These are phyloP conservation scores for Columba guinea DNA, from an alignment of 2,797 vertebrate genomes.

Conservation along the genomic window DNA sequence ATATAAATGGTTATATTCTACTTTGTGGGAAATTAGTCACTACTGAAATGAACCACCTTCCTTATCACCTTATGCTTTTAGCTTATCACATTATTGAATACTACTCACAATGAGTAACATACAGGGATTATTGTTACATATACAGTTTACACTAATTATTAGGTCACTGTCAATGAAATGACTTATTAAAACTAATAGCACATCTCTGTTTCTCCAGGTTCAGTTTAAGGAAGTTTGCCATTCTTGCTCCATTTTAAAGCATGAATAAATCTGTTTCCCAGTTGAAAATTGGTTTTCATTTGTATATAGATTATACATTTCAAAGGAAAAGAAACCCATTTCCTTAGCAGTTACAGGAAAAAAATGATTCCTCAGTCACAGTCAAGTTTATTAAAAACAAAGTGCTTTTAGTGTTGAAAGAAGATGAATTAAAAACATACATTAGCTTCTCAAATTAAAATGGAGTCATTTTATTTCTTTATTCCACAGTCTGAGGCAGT, in stretches of 20 bases:
- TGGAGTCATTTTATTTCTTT: not conserved
- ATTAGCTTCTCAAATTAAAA: conserved; percentile 15
- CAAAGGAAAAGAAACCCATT: not conserved
- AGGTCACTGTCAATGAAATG: not conserved
- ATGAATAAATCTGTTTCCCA: conserved; percentile 16
- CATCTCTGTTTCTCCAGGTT: not conserved
- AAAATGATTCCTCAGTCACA: not conserved
- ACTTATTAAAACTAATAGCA: conserved; percentile 6
- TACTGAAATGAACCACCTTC: conserved; percentile 9
- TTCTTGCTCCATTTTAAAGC: conserved; percentile 15
- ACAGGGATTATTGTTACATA: not conserved
- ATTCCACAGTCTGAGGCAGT: not conserved
- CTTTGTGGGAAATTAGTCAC: not conserved
- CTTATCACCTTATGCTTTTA: not conserved
- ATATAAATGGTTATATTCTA: not conserved
- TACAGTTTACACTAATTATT: conserved; percentile 34
- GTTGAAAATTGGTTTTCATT: not conserved
- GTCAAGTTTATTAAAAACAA: conserved; percentile 48
- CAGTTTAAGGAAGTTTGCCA: conserved; percentile 20
- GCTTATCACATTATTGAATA: conserved; percentile 39
- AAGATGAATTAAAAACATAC: conserved; percentile 30
- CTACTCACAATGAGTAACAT: conserved; percentile 26
- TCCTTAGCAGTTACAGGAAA: not conserved
- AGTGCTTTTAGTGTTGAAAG: not conserved
- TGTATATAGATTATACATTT: not conserved